A percentile compares a stretch with the other conserved stretches of the same genome.
Conservation (phyloP, 2,888 invertebrate genomes). For the Microplitis deprimator region DNA sequence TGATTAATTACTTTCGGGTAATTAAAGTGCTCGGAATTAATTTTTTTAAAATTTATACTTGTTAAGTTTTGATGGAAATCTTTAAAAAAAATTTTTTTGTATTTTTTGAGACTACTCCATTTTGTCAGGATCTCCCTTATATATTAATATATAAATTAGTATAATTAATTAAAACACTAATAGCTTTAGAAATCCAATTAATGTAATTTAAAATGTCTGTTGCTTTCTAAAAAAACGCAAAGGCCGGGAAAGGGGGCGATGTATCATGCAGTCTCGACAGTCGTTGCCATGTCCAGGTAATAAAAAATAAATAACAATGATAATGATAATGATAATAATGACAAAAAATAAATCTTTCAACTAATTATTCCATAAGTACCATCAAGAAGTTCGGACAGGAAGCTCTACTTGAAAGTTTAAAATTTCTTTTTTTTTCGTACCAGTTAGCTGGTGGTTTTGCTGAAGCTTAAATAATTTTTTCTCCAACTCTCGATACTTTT, state of each 20-base stretch:
- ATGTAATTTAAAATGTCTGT: conserved; percentile 24
- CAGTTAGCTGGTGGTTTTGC: not conserved
- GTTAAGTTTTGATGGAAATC: no score
- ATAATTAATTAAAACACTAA: no score
- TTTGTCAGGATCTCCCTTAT: no score
- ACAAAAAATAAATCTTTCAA: not conserved
- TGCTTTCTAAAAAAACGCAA: conserved; percentile 65
- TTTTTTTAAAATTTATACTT: no score
- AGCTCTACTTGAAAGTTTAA: not conserved
- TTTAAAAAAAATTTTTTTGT: no score
- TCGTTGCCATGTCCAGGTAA: conserved; percentile 83
- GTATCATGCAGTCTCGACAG: conserved; percentile 95
- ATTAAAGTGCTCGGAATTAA: no score
- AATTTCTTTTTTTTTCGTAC: conserved; percentile 18
- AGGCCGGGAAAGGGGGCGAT: conserved; percentile 85
- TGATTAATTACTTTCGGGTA: no score
- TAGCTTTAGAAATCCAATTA: not conserved
- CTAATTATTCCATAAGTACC: conserved; percentile 59
- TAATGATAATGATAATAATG: not conserved
- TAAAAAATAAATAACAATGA: conserved; percentile 16
- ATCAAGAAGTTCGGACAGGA: not conserved
- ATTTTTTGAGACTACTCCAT: no score
- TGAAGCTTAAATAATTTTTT: not conserved
- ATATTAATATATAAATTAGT: no score
- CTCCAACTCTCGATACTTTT: no score